phyloP scores from a whole-genome alignment of 1,140 invertebrate genomes.

The Antheraea mylitta region DNA sequence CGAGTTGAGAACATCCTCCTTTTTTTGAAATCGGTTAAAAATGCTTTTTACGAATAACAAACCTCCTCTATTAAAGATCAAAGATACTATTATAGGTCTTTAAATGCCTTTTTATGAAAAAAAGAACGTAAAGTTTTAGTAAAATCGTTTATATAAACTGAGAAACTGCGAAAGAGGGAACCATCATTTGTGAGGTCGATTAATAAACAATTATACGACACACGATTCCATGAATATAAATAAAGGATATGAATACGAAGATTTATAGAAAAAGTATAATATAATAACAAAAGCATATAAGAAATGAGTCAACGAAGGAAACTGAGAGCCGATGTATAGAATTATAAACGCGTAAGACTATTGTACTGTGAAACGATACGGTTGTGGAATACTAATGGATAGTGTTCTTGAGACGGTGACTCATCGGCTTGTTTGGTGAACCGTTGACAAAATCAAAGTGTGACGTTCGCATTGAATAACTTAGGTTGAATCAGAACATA shows the following conservation, averaged over 20 bases:
- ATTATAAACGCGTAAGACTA: slow-evolving; percentile 37
- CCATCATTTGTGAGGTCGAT: too few species aligned
- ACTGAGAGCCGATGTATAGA: slow-evolving; percentile 32
- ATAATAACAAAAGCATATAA: slow-evolving; percentile 16
- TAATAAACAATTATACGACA: not conserved
- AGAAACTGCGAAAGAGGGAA: too few species aligned
- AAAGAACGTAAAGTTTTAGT: too few species aligned
- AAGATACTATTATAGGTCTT: too few species aligned
- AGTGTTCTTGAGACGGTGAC: slow-evolving; percentile 34
- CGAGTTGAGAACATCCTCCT: too few species aligned
- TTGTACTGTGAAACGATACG: slow-evolving; percentile 44
- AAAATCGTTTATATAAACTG: too few species aligned
- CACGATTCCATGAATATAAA: not conserved
- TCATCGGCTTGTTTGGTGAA: slow-evolving; percentile 35
- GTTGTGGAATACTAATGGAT: slow-evolving; percentile 35
- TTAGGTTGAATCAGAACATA: not conserved
- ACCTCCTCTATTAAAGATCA: too few species aligned
- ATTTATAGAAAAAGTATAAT: slow-evolving; percentile 13
- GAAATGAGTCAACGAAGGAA: slow-evolving; percentile 48
- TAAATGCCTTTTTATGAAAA: too few species aligned
- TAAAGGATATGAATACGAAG: not conserved
- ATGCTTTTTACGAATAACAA: too few species aligned
- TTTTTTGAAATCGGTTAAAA: too few species aligned
- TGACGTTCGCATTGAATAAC: not conserved
- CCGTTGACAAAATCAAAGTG: slow-evolving; percentile 19